Evolutionary conservation across 2,113 vertebrate genomes (phyloP).

Genomic region (Saguinus imperator): DNA sequence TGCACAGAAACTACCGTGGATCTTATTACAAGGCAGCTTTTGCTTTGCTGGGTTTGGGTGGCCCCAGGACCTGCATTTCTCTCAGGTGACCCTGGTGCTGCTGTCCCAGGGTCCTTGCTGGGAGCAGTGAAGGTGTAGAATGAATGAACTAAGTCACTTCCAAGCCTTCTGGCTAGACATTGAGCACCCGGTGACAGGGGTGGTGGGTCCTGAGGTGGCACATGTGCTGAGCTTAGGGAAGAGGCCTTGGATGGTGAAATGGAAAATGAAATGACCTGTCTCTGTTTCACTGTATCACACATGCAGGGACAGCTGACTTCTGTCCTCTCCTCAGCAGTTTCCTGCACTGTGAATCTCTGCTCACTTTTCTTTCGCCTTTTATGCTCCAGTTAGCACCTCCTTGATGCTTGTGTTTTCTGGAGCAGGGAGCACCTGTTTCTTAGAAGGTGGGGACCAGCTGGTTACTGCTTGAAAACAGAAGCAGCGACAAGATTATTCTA

Average conservation of each 20-base stretch:
- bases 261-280: background rate
- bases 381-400: background rate
- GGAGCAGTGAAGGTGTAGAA: no score
- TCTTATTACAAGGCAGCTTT: background rate
- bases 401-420: background rate
- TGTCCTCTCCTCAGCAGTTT: background rate
- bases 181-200: rapidly evolving
- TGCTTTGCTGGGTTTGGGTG: background rate
- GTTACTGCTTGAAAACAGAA: no score
- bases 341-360: background rate
- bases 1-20: rapidly evolving
- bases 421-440: background rate
- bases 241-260: no score
- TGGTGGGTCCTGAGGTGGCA: no score
- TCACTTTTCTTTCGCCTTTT: background rate
- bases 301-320: background rate
- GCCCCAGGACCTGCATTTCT: rapidly evolving
- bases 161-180: background rate
- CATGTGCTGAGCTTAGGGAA: background rate
- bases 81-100: rapidly evolving
- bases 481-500: rapidly evolving
- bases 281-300: rapidly evolving
- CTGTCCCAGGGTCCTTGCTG: rapidly evolving
- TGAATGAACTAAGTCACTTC: rapidly evolving
- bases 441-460: background rate